phyloP scores from a whole-genome alignment of 2,113 vertebrate genomes.

The Mola mola region DNA sequence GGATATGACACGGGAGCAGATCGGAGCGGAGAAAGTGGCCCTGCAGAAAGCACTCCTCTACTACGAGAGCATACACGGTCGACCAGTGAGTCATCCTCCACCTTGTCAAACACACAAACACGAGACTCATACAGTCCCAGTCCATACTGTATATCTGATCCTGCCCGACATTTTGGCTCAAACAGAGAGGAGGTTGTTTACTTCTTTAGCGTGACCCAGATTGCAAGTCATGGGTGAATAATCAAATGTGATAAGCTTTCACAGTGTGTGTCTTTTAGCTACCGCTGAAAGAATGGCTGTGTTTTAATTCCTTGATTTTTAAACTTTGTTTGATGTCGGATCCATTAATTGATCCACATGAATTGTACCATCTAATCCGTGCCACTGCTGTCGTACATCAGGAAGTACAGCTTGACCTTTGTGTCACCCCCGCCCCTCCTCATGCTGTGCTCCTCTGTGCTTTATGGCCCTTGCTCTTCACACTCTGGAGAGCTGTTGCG shows the following conservation, averaged over 20 bases:
- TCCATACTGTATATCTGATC: neutral
- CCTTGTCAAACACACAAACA: neutral
- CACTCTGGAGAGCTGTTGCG: neutral
- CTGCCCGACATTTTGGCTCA: slow-evolving; percentile 3
- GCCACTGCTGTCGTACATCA: neutral
- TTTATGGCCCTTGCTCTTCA: slow-evolving; percentile 12
- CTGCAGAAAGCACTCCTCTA: slow-evolving; percentile 94
- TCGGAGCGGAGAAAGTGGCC: slow-evolving; percentile 91
- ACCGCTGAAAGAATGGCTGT: neutral
- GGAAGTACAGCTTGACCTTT: slow-evolving; percentile 21
- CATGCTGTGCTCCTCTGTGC: neutral
- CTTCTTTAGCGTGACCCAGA: slow-evolving; percentile 49
- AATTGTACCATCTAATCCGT: slow-evolving; percentile 9
- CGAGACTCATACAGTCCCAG: neutral
- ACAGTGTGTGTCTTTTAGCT: neutral
- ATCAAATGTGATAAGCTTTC: slow-evolving; percentile 18
- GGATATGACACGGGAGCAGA: slow-evolving; percentile 98
- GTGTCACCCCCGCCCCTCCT: neutral
- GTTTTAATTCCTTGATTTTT: neutral
- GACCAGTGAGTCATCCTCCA: slow-evolving; percentile 85
- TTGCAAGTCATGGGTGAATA: slow-evolving; percentile 49
- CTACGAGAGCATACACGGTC: slow-evolving; percentile 94
- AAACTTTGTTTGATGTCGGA: slow-evolving; percentile 15
- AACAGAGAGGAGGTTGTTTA: slow-evolving; percentile 21
- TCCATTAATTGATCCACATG: neutral